Conservation (phyloP, 2,113 vertebrate species). For the Paradoxurus hermaphroditus region DNA sequence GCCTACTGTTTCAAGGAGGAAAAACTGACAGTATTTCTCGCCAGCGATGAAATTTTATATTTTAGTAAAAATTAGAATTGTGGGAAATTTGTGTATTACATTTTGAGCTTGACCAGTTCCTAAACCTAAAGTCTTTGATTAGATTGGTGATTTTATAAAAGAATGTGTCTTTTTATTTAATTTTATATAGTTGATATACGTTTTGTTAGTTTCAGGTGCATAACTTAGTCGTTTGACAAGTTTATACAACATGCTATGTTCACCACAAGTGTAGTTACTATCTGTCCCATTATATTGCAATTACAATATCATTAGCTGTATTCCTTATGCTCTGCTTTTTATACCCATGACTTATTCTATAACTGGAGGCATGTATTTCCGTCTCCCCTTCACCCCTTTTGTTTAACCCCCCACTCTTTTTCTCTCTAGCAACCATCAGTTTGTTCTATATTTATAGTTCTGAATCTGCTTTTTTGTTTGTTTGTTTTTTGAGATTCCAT, state of each 20-base stretch:
- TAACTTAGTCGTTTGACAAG: background rate
- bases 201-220: background rate
- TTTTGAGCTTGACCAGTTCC: background rate
- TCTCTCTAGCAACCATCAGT: background rate
- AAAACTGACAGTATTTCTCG: background rate
- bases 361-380: background rate
- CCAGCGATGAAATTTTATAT: background rate
- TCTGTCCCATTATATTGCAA: background rate
- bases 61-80: background rate
- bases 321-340: background rate
- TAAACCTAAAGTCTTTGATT: background rate
- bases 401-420: background rate
- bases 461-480: background rate
- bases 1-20: background rate
- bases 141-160: background rate
- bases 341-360: background rate
- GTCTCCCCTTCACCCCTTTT: background rate
- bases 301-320: background rate
- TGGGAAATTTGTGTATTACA: background rate
- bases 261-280: background rate
- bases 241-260: background rate
- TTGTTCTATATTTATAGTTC: background rate
- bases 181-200: background rate
- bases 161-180: background rate
- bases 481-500: background rate